phyloP scores from a whole-genome alignment of 2,888 invertebrate species.

The Cephus sareptanus region DNA sequence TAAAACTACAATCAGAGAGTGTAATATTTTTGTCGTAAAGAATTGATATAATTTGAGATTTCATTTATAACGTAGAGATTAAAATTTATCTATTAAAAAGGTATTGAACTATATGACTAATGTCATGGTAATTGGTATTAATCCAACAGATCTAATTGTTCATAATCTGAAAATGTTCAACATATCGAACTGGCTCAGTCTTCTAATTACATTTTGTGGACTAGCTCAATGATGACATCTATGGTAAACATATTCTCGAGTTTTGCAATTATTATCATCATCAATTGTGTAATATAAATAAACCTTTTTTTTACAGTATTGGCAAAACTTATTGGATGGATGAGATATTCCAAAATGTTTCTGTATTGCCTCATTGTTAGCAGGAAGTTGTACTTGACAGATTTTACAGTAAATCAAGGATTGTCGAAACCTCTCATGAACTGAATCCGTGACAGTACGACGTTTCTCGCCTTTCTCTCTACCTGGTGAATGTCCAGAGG shows the following conservation, averaged over 20 bases:
- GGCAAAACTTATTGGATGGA: conserved; percentile 40
- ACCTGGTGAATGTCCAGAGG: conserved; percentile 17
- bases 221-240: conserved; percentile 36
- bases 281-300: conserved; percentile 44
- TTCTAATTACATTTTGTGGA: conserved; percentile 23
- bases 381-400: conserved; percentile 44
- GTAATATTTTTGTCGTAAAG: too few relatives aligned
- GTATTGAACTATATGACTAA: too few relatives aligned
- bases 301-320: conserved; percentile 54
- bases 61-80: too few relatives aligned
- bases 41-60: too few relatives aligned
- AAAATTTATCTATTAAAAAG: too few relatives aligned
- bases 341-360: conserved; percentile 53
- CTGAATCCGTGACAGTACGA: conserved; percentile 53
- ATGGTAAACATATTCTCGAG: conserved; percentile 44
- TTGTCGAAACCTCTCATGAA: conserved; percentile 51
- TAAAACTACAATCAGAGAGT: too few relatives aligned
- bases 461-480: neutral
- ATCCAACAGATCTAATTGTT: too few relatives aligned
- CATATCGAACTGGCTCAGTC: too few relatives aligned
- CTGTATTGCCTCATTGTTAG: conserved; percentile 41
- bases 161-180: too few relatives aligned
- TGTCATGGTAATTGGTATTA: too few relatives aligned
- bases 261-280: conserved; percentile 25
- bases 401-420: conserved; percentile 44